Percentiles rank a stretch among this genome's conserved stretches.
Evolutionary conservation across 2,888 invertebrate genomes (phyloP).

Genomic region (Diogma glabrata): DNA sequence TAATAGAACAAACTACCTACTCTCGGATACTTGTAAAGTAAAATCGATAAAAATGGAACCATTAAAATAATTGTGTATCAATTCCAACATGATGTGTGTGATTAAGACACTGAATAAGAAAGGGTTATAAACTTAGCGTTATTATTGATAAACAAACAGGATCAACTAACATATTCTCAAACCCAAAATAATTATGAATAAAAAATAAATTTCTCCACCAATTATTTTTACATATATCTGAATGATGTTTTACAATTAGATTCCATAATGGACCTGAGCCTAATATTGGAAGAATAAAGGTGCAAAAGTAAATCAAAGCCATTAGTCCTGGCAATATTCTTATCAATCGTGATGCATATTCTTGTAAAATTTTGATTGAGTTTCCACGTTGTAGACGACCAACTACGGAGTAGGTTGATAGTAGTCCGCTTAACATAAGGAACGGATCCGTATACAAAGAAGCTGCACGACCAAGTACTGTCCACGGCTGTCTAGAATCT

Average conservation of each 20-base stretch:
- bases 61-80: conserved; percentile 54
- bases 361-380: conserved; percentile 43
- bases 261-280: conserved; percentile 59
- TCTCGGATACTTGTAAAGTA: conserved; percentile 49
- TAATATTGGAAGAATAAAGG: conserved; percentile 48
- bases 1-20: conserved; percentile 38
- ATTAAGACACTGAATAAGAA: conserved; percentile 44
- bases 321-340: conserved; percentile 52
- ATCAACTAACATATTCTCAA: conserved; percentile 54
- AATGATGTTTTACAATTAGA: conserved; percentile 52
- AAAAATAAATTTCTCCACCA: conserved; percentile 63
- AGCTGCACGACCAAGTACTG: conserved; percentile 53
- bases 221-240: conserved; percentile 51
- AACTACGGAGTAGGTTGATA: conserved; percentile 51
- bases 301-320: conserved; percentile 54
- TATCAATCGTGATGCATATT: conserved; percentile 46
- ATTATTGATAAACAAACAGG: neutral
- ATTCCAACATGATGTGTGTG: conserved; percentile 62
- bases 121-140: neutral
- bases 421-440: conserved; percentile 54
- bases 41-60: conserved; percentile 46
- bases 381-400: conserved; percentile 44
- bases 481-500: conserved; percentile 55
- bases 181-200: conserved; percentile 61
- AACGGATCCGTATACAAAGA: conserved; percentile 62